These are phyloP conservation scores for Amiota minor DNA, from an alignment of 2,888 invertebrate species.

Conservation along the genomic window DNA sequence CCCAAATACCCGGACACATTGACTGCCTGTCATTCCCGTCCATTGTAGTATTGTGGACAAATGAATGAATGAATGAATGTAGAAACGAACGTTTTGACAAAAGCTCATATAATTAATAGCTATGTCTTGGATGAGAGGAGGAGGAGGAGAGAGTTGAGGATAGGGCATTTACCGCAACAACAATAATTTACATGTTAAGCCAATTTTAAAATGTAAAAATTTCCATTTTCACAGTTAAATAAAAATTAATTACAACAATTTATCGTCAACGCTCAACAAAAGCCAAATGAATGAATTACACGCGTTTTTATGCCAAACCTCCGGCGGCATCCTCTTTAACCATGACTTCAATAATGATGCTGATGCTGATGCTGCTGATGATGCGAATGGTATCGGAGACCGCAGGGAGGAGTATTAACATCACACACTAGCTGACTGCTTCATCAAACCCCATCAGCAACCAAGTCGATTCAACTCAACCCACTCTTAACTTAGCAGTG, in stretches of 20 bases:
- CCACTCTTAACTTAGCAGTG: constrained; percentile 34
- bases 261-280: constrained; percentile 56
- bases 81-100: constrained; percentile 27
- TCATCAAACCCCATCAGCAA: neutral
- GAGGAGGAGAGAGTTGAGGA: neutral
- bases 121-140: constrained; percentile 43
- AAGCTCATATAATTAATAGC: constrained; percentile 64
- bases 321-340: neutral
- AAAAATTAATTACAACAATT: constrained; percentile 71
- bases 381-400: no score
- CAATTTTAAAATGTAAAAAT: constrained; percentile 65
- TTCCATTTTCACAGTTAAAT: constrained; percentile 69
- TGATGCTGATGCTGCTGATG: no score
- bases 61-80: constrained; percentile 2
- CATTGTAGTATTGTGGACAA: neutral
- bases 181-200: constrained; percentile 70
- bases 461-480: neutral
- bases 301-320: constrained; percentile 33
- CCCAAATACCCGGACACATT: no score
- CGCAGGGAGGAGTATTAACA: no score
- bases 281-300: constrained; percentile 58
- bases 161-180: constrained; percentile 54
- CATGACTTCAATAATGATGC: no score
- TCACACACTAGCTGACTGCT: neutral
- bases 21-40: no score